A percentile compares a stretch with the other conserved stretches of the same genome.
phyloP scores from a whole-genome alignment of 2,113 vertebrate genomes.

The Hipposideros armiger region DNA sequence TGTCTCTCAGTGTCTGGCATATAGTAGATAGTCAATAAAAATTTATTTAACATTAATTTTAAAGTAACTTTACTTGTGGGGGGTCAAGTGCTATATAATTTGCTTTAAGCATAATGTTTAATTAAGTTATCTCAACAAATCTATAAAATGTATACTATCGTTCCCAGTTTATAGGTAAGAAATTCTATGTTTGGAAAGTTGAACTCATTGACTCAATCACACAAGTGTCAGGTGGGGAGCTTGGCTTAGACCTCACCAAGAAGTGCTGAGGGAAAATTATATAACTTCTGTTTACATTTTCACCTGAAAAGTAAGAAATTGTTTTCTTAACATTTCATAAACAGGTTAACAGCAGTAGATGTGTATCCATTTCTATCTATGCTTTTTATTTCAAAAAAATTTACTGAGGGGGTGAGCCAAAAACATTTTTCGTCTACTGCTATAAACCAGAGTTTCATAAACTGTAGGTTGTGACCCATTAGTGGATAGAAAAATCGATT shows the following conservation, averaged over 20 bases:
- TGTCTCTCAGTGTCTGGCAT: not conserved
- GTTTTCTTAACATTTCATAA: not conserved
- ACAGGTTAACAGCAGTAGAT: not conserved
- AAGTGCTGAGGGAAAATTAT: not conserved
- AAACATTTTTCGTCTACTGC: not conserved
- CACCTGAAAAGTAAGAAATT: not conserved
- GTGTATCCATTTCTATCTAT: not conserved
- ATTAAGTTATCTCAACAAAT: not conserved
- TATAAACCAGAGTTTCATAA: slow-evolving; percentile 3
- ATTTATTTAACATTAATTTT: not conserved
- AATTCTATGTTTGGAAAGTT: not conserved
- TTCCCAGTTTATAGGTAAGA: not conserved
- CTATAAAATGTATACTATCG: not conserved
- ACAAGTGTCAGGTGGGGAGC: not conserved
- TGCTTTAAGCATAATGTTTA: not conserved
- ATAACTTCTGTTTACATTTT: not conserved
- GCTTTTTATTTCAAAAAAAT: slow-evolving; percentile 8
- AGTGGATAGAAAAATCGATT: not conserved
- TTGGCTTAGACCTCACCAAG: not conserved
- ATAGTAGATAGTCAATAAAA: not conserved
- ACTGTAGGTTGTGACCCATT: not conserved
- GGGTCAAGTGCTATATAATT: not conserved
- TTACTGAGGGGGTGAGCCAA: not conserved
- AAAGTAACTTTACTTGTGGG: not conserved
- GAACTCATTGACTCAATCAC: not conserved